Evolutionary conservation across 1,140 invertebrate species (phyloP), one percentile per base, ranked within the genome.

Genomic region (Drosophila leontia): DNA sequence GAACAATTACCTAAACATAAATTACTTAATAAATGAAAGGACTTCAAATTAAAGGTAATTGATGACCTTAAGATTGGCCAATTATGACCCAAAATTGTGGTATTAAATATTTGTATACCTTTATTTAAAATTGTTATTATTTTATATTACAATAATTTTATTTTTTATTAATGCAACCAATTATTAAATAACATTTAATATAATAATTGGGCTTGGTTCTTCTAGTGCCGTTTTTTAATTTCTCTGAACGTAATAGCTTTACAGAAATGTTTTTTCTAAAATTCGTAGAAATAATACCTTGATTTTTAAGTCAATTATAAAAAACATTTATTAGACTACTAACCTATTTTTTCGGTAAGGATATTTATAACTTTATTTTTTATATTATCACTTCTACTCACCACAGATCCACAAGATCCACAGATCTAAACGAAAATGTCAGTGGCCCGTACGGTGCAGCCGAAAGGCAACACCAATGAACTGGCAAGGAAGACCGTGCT

Each of bases 401-500:
- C 11, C 13, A 55, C 48, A 51, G 48, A 50, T 29, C 23, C 47
- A 29, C 26, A 29, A 29, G 47, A 15, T 37, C 11, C 2, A 9
- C 7, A 9, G 12, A 34, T 42, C 32, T 8, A 8, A 8, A 17
- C 60, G 76, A 67, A 63, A 15, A 79, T 87, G 84, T 83, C 80
- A 34, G 7, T 51, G 26, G 56, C 44, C 44, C 68, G 55, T 29
- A 67, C 34, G 35, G 58, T 51, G n/a, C 23, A 48, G 23, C 23
- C 58, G 3, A 78, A 78, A 6, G 65, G 51, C 11, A 41, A 42
- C 23, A 15, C 37, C 47, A 44, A 51, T 1, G 81, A 88, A 4
- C 8, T 50, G 15, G 15, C 57, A 23, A 82, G 77, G n/a, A 78
- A 59, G 17, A 62, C 67, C 13, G 37, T 70, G 15, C 53, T 82